phyloP scores from a whole-genome alignment of 1,140 invertebrate genomes.

The Argopecten irradians region DNA sequence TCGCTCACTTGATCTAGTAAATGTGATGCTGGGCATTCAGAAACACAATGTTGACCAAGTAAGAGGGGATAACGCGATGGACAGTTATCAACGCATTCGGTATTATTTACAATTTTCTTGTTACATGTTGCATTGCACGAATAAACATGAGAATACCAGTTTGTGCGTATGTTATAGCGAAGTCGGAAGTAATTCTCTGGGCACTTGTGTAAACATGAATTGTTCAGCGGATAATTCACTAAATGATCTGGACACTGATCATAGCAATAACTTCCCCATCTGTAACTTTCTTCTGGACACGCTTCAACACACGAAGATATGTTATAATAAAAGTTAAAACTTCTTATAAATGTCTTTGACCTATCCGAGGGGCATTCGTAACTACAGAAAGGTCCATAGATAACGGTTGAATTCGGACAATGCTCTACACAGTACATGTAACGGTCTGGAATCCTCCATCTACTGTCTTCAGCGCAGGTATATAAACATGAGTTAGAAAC shows the following conservation, averaged over 20 bases:
- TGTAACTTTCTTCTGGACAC: not conserved
- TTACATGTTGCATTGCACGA: not conserved
- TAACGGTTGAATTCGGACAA: not conserved
- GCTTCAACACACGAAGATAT: not conserved
- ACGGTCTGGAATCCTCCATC: not conserved
- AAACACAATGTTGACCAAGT: not conserved
- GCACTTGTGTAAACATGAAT: not conserved
- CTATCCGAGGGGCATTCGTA: not conserved
- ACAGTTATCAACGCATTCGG: not conserved
- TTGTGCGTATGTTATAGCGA: too few relatives aligned
- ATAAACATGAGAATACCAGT: too few relatives aligned
- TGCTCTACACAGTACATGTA: not conserved
- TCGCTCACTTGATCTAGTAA: not conserved
- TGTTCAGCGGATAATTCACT: not conserved
- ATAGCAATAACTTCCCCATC: not conserved
- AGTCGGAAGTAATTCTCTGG: not conserved
- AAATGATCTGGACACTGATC: not conserved
- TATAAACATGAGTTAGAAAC: not conserved
- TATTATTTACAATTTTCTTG: not conserved
- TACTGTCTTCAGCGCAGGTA: not conserved
- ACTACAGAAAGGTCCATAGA: not conserved
- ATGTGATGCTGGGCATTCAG: not conserved
- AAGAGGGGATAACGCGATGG: not conserved
- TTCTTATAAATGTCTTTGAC: not conserved
- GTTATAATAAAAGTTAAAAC: not conserved